Conservation (phyloP, 2,888 invertebrate genomes). For the Byasa hedistus region DNA sequence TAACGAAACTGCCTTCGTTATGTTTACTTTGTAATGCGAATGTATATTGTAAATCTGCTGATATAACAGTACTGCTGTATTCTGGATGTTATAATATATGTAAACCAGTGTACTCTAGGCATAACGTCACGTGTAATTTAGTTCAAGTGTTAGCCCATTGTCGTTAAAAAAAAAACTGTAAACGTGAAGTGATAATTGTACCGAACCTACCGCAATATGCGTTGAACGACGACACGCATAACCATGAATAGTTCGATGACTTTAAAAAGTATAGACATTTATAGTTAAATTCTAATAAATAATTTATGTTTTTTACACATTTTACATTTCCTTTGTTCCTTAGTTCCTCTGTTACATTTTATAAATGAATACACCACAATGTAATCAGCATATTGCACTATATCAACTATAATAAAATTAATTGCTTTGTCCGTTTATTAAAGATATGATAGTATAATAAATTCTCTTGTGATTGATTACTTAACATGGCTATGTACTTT, state of each 20-base stretch:
- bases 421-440: too few relatives aligned
- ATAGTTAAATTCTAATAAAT: slow-evolving; percentile 6
- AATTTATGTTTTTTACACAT: not conserved
- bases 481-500: too few relatives aligned
- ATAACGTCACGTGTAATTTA: too few relatives aligned
- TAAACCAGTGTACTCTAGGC: too few relatives aligned
- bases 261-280: slow-evolving; percentile 10
- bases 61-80: too few relatives aligned
- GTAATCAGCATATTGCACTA: not conserved
- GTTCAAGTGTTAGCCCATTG: too few relatives aligned
- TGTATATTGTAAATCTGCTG: too few relatives aligned
- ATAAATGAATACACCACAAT: not conserved
- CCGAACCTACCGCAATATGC: slow-evolving; percentile 18
- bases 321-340: not conserved
- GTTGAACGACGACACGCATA: slow-evolving; percentile 4
- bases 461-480: too few relatives aligned
- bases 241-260: slow-evolving; percentile 22
- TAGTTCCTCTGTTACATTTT: not conserved
- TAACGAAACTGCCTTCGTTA: too few relatives aligned
- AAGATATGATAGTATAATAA: too few relatives aligned
- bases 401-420: not conserved
- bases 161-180: not conserved
- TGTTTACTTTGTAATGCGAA: too few relatives aligned
- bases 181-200: slow-evolving; percentile 2
- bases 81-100: too few relatives aligned